These are phyloP conservation scores for Corydoras maculifer DNA, from an alignment of 2,113 vertebrate genomes.

Conservation along the genomic window DNA sequence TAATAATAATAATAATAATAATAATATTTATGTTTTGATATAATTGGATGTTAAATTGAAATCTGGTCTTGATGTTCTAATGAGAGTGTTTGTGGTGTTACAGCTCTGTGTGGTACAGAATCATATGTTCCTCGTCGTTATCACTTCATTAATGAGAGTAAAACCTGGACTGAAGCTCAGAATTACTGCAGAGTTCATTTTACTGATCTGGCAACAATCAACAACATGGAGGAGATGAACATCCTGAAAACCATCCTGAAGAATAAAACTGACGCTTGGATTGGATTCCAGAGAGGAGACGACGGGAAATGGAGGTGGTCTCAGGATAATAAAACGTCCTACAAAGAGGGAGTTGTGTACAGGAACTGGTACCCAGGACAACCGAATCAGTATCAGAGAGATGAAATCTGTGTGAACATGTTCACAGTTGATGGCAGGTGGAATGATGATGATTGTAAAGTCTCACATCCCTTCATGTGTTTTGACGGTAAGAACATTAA, in stretches of 20 bases:
- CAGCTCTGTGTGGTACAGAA: too few relatives aligned
- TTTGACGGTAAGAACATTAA: constrained; percentile 2
- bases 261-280: constrained; percentile 1
- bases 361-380: background rate
- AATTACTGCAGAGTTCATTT: too few relatives aligned
- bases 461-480: background rate
- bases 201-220: too few relatives aligned
- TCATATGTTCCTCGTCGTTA: too few relatives aligned
- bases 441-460: background rate
- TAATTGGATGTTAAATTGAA: too few relatives aligned
- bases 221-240: too few relatives aligned
- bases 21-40: too few relatives aligned
- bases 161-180: too few relatives aligned
- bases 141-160: too few relatives aligned
- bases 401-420: background rate
- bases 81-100: background rate
- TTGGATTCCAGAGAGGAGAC: background rate
- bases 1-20: too few relatives aligned
- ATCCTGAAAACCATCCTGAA: background rate
- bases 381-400: background rate
- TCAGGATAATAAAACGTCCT: background rate
- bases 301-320: constrained; percentile 9
- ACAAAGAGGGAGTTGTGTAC: background rate
- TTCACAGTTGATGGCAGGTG: rapidly evolving
- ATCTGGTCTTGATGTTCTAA: too few relatives aligned